Evolutionary conservation across 92 coral and sea anemone genomes (phyloP), one percentile per base, ranked within the genome.

Genomic region (Actinernus sp.): DNA sequence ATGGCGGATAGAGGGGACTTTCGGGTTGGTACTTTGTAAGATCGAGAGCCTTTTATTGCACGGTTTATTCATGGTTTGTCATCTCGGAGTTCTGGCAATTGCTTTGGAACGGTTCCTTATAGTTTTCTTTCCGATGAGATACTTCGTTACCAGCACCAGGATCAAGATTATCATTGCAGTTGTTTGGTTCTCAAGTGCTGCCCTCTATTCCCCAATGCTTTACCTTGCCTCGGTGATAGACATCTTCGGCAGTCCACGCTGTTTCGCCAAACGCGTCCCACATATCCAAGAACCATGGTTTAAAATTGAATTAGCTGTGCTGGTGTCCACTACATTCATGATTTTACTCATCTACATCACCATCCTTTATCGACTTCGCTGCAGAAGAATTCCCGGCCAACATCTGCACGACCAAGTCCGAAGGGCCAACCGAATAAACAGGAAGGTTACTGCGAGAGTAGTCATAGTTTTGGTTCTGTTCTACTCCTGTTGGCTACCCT

Each of bases 401-500:
- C 11, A 12, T 4, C 21, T 45, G 10, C 52, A 45, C 8, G 52
- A 8, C 18, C 52, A 45, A 18, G 17, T 8, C 18, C 52, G 52
- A 45, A 7, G 10, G 11, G 4, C 11, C 52, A 6, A 7, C 52
- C 52, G 52, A 4, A 18, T 45, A 12, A 45, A 45, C 21, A 12
- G 52, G 6, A 45, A 45, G 21, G 52, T 45, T 4, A 45, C 52
- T 23, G 17, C 4, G 21, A 12, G 52, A 8, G 52, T 45, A 4
- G 21, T 23, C 8, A 8, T 45, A 23, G 19, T 45, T 23, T 23
- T 45, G 8, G 52, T 45, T 7, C 52, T 45, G 6, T 45, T 45
- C 52, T 45, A 45, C 22, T 8, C 5, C 52, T 6, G 52, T 17
- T 45, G 52, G 52, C 11, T 45, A 7, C 52, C 52, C 52, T 45